A percentile compares a stretch with the other conserved stretches of the same genome.
Conservation (phyloP, 1,140 invertebrate genomes). For the Oryctes rhinoceros region DNA sequence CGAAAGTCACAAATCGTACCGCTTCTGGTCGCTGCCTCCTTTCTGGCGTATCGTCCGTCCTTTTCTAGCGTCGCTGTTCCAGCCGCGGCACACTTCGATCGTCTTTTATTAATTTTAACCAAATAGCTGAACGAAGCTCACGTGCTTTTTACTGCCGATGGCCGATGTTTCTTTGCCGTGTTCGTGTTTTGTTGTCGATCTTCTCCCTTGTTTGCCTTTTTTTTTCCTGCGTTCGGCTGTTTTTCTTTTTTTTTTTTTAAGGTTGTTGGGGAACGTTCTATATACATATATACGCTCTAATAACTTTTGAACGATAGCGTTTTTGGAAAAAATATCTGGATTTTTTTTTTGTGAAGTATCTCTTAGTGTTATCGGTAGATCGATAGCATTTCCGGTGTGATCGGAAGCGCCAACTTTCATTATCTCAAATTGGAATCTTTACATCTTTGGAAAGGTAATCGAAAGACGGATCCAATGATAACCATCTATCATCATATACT, state of each 20-base stretch:
- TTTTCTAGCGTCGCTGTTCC: background rate
- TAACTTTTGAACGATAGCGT: too few relatives aligned
- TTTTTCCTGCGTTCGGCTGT: background rate
- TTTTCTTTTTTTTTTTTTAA: background rate
- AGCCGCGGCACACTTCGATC: slow-evolving; percentile 41
- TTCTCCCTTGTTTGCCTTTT: background rate
- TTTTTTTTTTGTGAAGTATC: too few relatives aligned
- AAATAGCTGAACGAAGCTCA: slow-evolving; percentile 51
- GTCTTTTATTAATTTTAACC: slow-evolving; percentile 57
- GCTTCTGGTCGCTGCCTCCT: slow-evolving; percentile 12
- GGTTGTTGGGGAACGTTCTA: background rate
- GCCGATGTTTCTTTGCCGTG: slow-evolving; percentile 37
- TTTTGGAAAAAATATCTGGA: too few relatives aligned
- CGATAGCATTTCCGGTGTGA: too few relatives aligned
- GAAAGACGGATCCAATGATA: too few relatives aligned
- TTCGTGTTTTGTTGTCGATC: slow-evolving; percentile 27
- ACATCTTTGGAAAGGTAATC: too few relatives aligned
- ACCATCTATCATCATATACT: too few relatives aligned
- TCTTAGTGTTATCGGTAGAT: too few relatives aligned
- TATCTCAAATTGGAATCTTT: too few relatives aligned
- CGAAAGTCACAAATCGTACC: slow-evolving; percentile 46
- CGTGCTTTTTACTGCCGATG: slow-evolving; percentile 53
- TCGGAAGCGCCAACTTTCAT: too few relatives aligned
- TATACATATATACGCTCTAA: too few relatives aligned
- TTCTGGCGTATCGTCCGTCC: background rate